Percentiles rank a stretch among this genome's conserved stretches.
These are phyloP conservation scores for Polypterus bichir DNA, from an alignment of 2,113 vertebrate genomes.

Conservation along the genomic window DNA sequence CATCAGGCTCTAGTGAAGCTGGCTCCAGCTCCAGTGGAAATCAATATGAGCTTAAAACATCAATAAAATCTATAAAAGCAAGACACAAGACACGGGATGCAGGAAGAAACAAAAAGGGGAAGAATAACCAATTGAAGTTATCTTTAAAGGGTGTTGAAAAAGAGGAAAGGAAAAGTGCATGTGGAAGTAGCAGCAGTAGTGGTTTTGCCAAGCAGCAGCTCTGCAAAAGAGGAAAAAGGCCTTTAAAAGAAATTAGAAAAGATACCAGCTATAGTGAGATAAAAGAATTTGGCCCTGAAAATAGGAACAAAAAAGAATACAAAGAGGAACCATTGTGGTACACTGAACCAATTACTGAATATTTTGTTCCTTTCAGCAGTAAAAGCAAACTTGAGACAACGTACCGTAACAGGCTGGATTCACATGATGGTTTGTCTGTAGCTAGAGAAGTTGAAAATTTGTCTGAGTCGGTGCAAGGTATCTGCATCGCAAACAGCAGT, in stretches of 20 bases:
- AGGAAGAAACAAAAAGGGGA: constrained; percentile 64
- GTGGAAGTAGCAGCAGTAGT: constrained; percentile 54
- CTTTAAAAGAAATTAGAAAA: constrained; percentile 68
- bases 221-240: constrained; percentile 77
- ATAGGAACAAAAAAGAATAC: constrained; percentile 69
- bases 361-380: constrained; percentile 79
- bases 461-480: constrained; percentile 73
- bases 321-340: constrained; percentile 97
- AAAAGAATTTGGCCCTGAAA: constrained; percentile 58
- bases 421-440: constrained; percentile 36
- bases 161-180: constrained; percentile 51
- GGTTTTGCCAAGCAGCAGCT: constrained; percentile 59
- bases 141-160: constrained; percentile 61
- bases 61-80: constrained; percentile 64
- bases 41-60: constrained; percentile 62
- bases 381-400: constrained; percentile 95
- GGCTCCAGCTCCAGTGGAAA: constrained; percentile 90
- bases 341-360: constrained; percentile 89
- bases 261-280: constrained; percentile 55
- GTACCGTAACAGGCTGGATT: constrained; percentile 68
- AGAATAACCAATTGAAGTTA: constrained; percentile 66
- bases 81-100: constrained; percentile 80
- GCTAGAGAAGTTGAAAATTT: constrained; percentile 61
- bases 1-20: constrained; percentile 90
- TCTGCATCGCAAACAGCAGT: constrained; percentile 71